These are phyloP conservation scores for Drosophila nr. fundita DNA, from an alignment of 2,888 invertebrate genomes.

Conservation along the genomic window DNA sequence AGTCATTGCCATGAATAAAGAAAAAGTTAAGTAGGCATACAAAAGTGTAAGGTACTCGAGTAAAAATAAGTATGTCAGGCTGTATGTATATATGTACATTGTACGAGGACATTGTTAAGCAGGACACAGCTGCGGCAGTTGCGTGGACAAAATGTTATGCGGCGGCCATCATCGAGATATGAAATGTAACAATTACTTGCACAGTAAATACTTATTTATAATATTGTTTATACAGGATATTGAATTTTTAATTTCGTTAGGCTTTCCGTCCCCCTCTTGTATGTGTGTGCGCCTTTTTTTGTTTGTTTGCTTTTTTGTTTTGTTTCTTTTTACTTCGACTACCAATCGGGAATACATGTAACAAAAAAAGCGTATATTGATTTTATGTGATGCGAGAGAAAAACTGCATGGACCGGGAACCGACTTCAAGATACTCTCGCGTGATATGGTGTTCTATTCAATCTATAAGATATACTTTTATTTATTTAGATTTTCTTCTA, in stretches of 20 bases:
- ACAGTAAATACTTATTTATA: conserved; percentile 76
- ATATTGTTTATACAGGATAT: conserved; percentile 77
- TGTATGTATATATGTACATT: background rate
- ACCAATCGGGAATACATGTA: conserved; percentile 28
- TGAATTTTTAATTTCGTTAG: conserved; percentile 76
- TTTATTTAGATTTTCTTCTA: background rate
- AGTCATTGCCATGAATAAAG: conserved; percentile 68
- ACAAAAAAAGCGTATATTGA: conserved; percentile 36
- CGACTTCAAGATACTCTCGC: conserved; percentile 15
- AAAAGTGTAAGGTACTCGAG: conserved; percentile 19
- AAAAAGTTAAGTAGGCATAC: conserved; percentile 59
- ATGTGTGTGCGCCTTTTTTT: background rate
- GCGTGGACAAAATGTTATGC: conserved; percentile 20
- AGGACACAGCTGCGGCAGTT: conserved; percentile 63
- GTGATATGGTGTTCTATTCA: background rate
- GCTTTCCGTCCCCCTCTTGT: conserved; percentile 10
- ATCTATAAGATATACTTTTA: too few species aligned
- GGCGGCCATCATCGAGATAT: conserved; percentile 31
- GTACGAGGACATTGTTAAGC: conserved; percentile 17
- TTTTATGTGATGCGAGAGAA: conserved; percentile 36
- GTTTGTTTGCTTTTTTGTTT: background rate
- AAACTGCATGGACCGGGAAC: background rate
- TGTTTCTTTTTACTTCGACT: conserved; percentile 12
- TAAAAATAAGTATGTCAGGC: background rate
- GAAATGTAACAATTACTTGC: conserved; percentile 67